Evolutionary conservation across 2,888 invertebrate species (phyloP).

Genomic region (Apeira syringaria): DNA sequence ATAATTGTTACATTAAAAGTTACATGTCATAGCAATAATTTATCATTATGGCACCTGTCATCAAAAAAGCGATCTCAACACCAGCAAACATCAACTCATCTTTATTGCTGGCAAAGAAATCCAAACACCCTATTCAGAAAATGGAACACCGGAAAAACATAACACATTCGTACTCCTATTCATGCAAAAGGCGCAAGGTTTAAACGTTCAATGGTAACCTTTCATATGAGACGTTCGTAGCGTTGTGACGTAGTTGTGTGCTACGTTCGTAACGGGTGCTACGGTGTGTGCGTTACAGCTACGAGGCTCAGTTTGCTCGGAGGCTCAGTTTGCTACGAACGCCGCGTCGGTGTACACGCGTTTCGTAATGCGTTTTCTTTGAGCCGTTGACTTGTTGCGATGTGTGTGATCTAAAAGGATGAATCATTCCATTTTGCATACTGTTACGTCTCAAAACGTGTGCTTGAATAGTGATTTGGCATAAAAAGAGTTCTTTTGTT

Average conservation of each 20-base stretch:
- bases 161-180: conserved; percentile 72
- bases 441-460: neutral
- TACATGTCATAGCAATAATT: too few relatives aligned
- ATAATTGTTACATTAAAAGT: too few relatives aligned
- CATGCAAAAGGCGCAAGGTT: conserved; percentile 72
- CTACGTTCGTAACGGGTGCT: conserved; percentile 2
- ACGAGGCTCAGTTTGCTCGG: conserved; percentile 23
- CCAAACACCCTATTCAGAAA: conserved; percentile 66
- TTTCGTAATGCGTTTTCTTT: conserved; percentile 28
- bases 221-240: conserved; percentile 45
- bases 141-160: conserved; percentile 64
- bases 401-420: conserved; percentile 20
- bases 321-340: conserved; percentile 49
- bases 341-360: conserved; percentile 46
- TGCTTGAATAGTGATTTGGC: conserved; percentile 1
- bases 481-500: conserved; percentile 3
- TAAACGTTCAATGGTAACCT: conserved; percentile 72
- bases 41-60: too few relatives aligned
- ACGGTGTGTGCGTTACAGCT: conserved; percentile 20
- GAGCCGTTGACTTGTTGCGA: conserved; percentile 43
- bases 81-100: conserved; percentile 37
- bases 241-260: conserved; percentile 46
- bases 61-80: conserved; percentile 20
- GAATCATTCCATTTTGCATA: neutral
- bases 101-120: conserved; percentile 48